Conservation (phyloP, 1,140 invertebrate species). For the Mya arenaria region DNA sequence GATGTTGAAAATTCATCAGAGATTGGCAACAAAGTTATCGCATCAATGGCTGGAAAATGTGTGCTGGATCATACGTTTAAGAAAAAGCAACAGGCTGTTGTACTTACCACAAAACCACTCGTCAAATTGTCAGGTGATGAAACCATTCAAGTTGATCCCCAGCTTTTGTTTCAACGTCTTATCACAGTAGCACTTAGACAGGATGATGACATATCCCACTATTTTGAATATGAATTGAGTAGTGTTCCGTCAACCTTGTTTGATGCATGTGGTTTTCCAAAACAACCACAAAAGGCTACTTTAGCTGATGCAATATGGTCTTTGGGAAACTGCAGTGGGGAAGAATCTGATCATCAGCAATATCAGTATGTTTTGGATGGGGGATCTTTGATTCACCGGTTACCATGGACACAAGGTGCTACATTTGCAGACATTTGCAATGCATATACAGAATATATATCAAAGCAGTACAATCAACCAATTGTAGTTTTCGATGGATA, state of each 20-base stretch:
- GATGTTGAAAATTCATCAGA: conserved; percentile 48
- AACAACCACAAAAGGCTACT: conserved; percentile 41
- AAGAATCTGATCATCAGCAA: too few relatives aligned
- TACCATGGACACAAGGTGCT: conserved; percentile 47
- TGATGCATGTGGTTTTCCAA: conserved; percentile 34
- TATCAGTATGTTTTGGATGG: too few relatives aligned
- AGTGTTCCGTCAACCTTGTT: conserved; percentile 43
- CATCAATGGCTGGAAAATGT: conserved; percentile 31
- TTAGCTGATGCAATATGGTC: conserved; percentile 59
- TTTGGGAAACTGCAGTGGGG: background rate
- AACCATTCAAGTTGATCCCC: conserved; percentile 45
- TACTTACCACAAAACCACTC: conserved; percentile 10
- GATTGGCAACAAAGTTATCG: conserved; percentile 46
- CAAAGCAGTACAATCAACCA: background rate
- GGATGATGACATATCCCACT: background rate
- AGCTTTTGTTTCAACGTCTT: conserved; percentile 59
- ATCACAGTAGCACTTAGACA: conserved; percentile 6
- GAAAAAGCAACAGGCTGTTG: conserved; percentile 45
- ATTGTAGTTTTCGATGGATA: conserved; percentile 18
- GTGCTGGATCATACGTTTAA: conserved; percentile 52
- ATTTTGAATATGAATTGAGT: conserved; percentile 57
- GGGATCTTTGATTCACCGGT: conserved; percentile 54
- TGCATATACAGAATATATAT: background rate
- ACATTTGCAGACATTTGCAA: conserved; percentile 30
- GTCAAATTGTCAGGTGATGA: conserved; percentile 38